Conservation (phyloP, 92 coral and sea anemone species). For the Zoanthus sansibaricus region DNA sequence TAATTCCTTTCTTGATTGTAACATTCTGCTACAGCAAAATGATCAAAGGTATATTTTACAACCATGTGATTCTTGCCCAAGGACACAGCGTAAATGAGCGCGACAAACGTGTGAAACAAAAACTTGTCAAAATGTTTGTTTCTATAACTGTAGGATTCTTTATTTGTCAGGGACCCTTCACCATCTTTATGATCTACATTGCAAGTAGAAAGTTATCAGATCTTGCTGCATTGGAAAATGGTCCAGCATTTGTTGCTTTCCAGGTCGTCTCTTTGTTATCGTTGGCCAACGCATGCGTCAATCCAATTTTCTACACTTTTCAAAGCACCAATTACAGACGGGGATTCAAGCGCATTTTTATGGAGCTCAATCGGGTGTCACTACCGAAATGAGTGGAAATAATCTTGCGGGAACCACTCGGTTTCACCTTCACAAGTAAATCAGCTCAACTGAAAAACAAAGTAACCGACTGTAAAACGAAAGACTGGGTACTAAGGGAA, state of each 20-base stretch:
- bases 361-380: not conserved
- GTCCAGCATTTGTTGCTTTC: not conserved
- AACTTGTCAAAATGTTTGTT: conserved; percentile 25
- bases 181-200: conserved; percentile 9
- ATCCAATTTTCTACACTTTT: conserved; percentile 32
- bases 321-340: conserved; percentile 43
- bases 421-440: not conserved
- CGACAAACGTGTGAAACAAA: conserved; percentile 19
- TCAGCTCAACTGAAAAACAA: not conserved
- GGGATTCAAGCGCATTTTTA: conserved; percentile 29
- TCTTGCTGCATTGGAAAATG: not conserved
- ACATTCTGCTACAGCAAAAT: conserved; percentile 26
- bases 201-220: conserved; percentile 23
- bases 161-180: conserved; percentile 37
- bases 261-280: conserved; percentile 12
- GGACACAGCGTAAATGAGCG: not conserved
- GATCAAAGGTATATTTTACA: conserved; percentile 11
- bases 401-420: not conserved
- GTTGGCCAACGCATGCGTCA: conserved; percentile 23
- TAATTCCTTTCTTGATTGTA: conserved; percentile 21
- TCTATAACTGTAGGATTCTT: conserved; percentile 25
- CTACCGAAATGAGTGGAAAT: not conserved
- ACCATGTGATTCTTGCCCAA: conserved; percentile 15
- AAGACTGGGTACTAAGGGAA: not conserved
- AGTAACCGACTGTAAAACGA: not conserved